phyloP scores from a whole-genome alignment of 2,797 vertebrate species.

The Microchirus variegatus region DNA sequence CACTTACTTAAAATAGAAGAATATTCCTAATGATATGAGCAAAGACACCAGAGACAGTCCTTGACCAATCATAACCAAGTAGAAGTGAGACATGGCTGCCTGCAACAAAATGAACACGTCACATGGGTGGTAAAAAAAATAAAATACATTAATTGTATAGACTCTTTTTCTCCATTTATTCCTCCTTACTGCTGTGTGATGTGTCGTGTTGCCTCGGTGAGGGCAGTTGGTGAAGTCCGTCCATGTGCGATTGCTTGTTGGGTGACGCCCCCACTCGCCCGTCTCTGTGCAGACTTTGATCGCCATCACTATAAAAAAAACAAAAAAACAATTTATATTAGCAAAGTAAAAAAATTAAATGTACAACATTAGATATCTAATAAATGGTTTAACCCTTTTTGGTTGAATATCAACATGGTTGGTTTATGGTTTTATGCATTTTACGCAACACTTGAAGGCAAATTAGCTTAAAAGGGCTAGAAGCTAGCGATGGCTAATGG shows the following conservation, averaged over 20 bases:
- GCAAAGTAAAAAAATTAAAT: background rate
- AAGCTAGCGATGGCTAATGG: too few relatives aligned
- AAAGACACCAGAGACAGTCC: slow-evolving; percentile 92
- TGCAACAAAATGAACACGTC: slow-evolving; percentile 56
- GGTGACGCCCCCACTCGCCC: slow-evolving; percentile 92
- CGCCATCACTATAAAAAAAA: slow-evolving; percentile 82
- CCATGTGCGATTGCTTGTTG: slow-evolving; percentile 93
- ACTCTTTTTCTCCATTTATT: accelerated
- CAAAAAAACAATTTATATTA: background rate
- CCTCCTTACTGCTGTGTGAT: slow-evolving; percentile 80
- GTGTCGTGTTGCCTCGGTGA: slow-evolving; percentile 59
- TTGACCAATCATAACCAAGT: slow-evolving; percentile 93
- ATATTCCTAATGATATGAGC: slow-evolving; percentile 92
- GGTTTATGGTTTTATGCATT: too few relatives aligned
- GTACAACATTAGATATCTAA: too few relatives aligned
- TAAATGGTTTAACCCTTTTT: too few relatives aligned
- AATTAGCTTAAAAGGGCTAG: too few relatives aligned
- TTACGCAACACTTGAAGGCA: too few relatives aligned
- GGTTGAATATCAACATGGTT: too few relatives aligned
- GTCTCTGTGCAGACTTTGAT: slow-evolving; percentile 89
- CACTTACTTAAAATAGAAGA: slow-evolving; percentile 98
- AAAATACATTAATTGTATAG: background rate
- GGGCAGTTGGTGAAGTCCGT: slow-evolving; percentile 92
- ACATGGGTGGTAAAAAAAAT: background rate
- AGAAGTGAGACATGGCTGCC: slow-evolving; percentile 91